phyloP scores from a whole-genome alignment of 2,113 vertebrate species.

The Mesitornis unicolor region DNA sequence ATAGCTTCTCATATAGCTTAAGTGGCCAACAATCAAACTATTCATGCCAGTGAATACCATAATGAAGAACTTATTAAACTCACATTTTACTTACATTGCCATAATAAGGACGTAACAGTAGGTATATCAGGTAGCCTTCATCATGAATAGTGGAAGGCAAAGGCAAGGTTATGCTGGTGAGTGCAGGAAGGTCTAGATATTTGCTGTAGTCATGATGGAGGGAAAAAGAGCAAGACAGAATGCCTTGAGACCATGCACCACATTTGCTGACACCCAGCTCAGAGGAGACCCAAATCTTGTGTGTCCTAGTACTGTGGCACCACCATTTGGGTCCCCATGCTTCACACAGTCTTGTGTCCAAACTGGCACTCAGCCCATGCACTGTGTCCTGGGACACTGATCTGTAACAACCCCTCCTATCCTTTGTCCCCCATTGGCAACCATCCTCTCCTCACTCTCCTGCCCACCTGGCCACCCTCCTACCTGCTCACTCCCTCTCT shows the following conservation, averaged over 20 bases:
- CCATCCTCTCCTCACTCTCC: constrained; percentile 37
- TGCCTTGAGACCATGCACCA: not conserved
- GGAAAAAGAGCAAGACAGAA: not conserved
- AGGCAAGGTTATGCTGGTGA: not conserved
- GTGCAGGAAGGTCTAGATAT: not conserved
- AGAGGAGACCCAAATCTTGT: not conserved
- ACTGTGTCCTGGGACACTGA: not conserved
- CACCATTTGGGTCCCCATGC: not conserved
- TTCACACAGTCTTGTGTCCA: not conserved
- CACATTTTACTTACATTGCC: not conserved
- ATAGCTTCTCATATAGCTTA: not conserved
- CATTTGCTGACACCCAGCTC: not conserved
- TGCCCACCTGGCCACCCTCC: not conserved
- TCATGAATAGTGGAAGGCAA: not conserved
- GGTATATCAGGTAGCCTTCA: not conserved
- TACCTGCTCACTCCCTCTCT: not conserved
- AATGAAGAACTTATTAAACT: not conserved
- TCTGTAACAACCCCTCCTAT: not conserved
- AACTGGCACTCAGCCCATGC: not conserved
- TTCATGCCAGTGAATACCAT: not conserved
- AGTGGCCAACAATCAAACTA: not conserved
- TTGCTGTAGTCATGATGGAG: not conserved
- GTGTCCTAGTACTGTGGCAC: not conserved
- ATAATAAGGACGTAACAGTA: not conserved
- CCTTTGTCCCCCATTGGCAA: not conserved